phyloP scores from a whole-genome alignment of 2,888 invertebrate species.

The Rhyacophila evoluta region DNA sequence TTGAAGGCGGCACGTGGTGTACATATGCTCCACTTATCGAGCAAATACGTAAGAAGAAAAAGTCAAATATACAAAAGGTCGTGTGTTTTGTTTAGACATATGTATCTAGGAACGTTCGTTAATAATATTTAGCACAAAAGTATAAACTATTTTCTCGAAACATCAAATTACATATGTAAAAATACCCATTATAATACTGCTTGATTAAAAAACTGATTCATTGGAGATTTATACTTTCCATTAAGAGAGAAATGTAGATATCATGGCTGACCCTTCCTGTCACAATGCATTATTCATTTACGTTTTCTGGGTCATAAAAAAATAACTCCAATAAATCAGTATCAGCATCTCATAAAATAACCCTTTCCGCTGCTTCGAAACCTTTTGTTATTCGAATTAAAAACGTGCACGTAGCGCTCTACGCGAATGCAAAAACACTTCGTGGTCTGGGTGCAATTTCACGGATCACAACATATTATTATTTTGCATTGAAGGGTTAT shows the following conservation, averaged over 20 bases:
- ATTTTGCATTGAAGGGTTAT: slow-evolving; percentile 22
- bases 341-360: slow-evolving; percentile 10
- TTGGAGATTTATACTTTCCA: no score
- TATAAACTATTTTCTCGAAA: no score
- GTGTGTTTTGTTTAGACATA: no score
- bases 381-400: slow-evolving; percentile 24
- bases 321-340: slow-evolving; percentile 9
- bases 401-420: not conserved
- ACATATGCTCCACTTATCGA: no score
- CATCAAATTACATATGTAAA: no score
- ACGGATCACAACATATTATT: slow-evolving; percentile 20
- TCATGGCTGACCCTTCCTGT: not conserved
- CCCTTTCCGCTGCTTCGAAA: not conserved
- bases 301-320: slow-evolving; percentile 24
- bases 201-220: no score
- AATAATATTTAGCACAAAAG: no score
- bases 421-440: not conserved
- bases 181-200: no score
- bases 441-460: not conserved
- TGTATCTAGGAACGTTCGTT: no score
- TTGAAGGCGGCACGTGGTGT: no score
- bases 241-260: not conserved
- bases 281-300: slow-evolving; percentile 15
- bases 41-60: no score
- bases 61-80: no score